Evolutionary conservation across 2,797 vertebrate genomes (phyloP).

Genomic region (Atherinosoma microstoma): DNA sequence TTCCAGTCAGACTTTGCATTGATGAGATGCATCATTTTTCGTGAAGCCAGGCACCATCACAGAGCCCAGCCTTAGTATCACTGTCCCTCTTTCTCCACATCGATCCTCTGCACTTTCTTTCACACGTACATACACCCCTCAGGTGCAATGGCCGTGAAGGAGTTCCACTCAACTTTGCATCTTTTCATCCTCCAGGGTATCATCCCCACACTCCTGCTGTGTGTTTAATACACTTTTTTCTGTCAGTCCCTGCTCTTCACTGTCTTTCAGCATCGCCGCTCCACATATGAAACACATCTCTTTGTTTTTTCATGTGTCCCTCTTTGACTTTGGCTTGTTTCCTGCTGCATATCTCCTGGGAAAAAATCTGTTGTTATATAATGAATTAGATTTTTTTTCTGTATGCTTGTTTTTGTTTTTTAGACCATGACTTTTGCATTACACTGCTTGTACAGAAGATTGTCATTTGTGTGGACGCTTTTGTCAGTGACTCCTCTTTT

Average conservation of each 20-base stretch:
- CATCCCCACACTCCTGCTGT: constrained; percentile 14
- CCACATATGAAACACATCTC: constrained; percentile 16
- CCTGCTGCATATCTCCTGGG: constrained; percentile 47
- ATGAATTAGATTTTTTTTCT: constrained; percentile 31
- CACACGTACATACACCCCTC: constrained; percentile 3
- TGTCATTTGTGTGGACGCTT: neutral
- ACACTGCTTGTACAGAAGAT: neutral
- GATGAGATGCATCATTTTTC: constrained; percentile 14
- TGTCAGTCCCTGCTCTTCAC: constrained; percentile 36
- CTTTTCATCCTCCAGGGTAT: constrained; percentile 43
- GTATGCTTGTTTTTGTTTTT: constrained; percentile 18
- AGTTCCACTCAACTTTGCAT: constrained; percentile 32
- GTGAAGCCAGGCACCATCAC: constrained; percentile 9
- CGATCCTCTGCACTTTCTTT: neutral
- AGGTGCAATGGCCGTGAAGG: constrained; percentile 13
- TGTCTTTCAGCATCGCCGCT: constrained; percentile 14
- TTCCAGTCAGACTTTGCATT: constrained; percentile 14
- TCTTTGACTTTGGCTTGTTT: constrained; percentile 52
- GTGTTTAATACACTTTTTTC: constrained; percentile 37
- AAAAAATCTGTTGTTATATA: constrained; percentile 42
- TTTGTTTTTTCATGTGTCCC: constrained; percentile 52
- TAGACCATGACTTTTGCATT: constrained; percentile 10
- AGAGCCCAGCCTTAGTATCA: constrained; percentile 26
- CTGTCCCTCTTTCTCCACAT: constrained; percentile 27
- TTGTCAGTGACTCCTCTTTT: constrained; percentile 8